Base-by-base conservation (phyloP, 2,888 invertebrate species). In the Colostygia pectinataria region DNA sequence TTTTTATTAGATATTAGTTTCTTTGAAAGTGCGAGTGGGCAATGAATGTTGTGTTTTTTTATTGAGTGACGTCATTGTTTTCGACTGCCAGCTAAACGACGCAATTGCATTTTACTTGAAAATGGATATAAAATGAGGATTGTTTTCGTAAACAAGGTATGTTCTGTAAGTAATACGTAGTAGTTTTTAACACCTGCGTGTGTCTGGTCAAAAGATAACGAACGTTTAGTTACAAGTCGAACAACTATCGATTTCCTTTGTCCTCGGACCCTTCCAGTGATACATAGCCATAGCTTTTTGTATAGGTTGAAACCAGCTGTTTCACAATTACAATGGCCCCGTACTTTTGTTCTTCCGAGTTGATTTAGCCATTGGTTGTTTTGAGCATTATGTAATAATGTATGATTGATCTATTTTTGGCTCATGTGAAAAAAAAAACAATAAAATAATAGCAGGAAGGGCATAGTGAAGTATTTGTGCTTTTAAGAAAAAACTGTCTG, bases 51-150 rank as follows among this genome's bases (percentile, higher is more conserved):
- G 75, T 60, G 69, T 77, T 83, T 77, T 77, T 75, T 75, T 77
- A 76, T 62, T 6, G 76, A 80, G 89, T 92, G 92, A 92, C 92
- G 92, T 92, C 92, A 92, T 84, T 83, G 77, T 87, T 87, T 87
- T 85, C 85, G 84, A 88, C 85, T 88, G 88, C 87, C 83, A 90
- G 82, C 79, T 46, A 76, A 83, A 92, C 92, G 91, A 92, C 92
- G 92, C 92, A 92, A 92, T 92, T 91, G 80, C 83, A 82, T 83
- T 83, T 85, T 79, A 76, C 71, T 71, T 62, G 72, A 81, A 87
- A 83, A 90, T 90, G 90, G 83, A 81, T 79, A 79, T 83, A 88
- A 82, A 88, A 88, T 90, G 89, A 88, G 68, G 80, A 77, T 77
- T 74, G 71, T 75, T 78, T 74, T 72, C 65, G 65, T 73, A 74